Percentiles rank a stretch among this genome's conserved stretches.
phyloP scores from a whole-genome alignment of 2,797 vertebrate genomes.

The Graptemys geographica region DNA sequence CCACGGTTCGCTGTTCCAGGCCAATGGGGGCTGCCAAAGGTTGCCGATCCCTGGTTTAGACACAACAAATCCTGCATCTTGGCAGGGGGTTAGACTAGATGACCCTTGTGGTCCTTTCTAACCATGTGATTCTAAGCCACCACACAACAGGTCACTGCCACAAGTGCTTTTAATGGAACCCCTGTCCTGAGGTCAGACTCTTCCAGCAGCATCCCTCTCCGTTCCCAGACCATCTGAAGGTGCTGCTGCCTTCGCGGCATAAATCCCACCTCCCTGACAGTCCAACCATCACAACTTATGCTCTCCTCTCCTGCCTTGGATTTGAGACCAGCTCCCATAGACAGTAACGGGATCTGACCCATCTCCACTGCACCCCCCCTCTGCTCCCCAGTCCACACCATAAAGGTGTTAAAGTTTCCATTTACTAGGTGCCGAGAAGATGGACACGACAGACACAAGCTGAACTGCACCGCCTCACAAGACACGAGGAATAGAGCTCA shows the following conservation, averaged over 20 bases:
- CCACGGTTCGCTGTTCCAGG: too few species aligned
- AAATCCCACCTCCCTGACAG: not conserved
- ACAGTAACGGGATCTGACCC: not conserved
- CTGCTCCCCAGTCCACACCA: not conserved
- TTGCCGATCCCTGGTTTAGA: too few species aligned
- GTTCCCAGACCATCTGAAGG: not conserved
- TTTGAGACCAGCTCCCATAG: not conserved
- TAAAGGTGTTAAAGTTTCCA: not conserved
- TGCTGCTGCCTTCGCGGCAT: not conserved
- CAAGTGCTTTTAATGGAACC: not conserved
- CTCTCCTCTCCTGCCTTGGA: not conserved
- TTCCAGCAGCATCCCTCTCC: not conserved
- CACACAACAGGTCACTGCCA: fast-evolving
- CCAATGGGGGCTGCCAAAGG: too few species aligned
- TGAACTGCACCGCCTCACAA: not conserved
- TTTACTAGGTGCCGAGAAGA: not conserved
- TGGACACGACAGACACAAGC: fast-evolving
- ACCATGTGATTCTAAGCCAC: not conserved
- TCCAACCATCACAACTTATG: not conserved
- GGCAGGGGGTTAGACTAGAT: too few species aligned
- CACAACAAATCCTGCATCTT: too few species aligned
- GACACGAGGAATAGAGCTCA: not conserved
- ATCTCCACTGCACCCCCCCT: not conserved
- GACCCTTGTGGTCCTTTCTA: too few species aligned
- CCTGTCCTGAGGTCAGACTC: not conserved